Conservation (phyloP, 2,888 invertebrate species). For the Germaria angustata region DNA sequence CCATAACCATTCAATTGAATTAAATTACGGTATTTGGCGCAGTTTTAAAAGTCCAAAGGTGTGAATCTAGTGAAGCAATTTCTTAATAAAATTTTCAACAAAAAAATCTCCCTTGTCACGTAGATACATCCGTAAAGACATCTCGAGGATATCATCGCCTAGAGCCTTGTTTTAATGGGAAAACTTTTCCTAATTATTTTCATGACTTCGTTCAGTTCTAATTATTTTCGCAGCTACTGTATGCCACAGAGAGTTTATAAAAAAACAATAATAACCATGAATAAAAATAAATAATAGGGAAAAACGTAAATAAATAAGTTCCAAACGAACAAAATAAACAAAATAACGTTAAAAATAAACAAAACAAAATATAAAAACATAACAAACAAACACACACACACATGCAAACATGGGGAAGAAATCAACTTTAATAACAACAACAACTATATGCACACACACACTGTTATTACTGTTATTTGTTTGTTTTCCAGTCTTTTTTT, state of each 20-base stretch:
- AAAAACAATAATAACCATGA: conserved; percentile 42
- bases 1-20: no score
- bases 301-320: conserved; percentile 38
- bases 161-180: no score
- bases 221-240: not conserved
- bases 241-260: conserved; percentile 28
- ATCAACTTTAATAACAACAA: conserved; percentile 48
- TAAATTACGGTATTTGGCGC: no score
- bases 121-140: no score
- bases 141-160: no score
- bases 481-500: conserved; percentile 25
- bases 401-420: conserved; percentile 15
- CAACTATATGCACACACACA: conserved; percentile 12
- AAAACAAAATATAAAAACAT: no score
- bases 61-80: no score
- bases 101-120: no score
- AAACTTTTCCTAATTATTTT: no score
- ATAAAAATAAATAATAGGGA: conserved; percentile 48
- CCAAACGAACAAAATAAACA: conserved; percentile 39
- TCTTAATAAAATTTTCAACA: no score
- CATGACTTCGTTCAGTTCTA: not conserved
- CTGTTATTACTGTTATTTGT: conserved; percentile 53
- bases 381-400: conserved; percentile 13
- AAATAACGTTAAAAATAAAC: conserved; percentile 52
- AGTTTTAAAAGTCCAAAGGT: no score